Conservation (phyloP, 2,888 invertebrate genomes). For the Acanthosoma haemorrhoidale region DNA sequence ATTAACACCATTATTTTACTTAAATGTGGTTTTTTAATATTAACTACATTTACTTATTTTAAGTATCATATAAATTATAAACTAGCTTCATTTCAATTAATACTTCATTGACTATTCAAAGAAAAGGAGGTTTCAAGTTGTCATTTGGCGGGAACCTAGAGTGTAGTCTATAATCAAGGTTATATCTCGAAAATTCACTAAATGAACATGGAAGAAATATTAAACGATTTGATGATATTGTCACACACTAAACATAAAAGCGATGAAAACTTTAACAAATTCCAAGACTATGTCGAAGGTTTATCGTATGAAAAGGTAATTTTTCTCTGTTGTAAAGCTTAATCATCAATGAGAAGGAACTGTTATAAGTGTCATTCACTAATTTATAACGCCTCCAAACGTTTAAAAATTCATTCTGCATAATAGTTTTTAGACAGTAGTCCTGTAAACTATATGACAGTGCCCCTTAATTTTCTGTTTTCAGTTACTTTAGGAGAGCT, state of each 20-base stretch:
- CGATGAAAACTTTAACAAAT: conserved; percentile 38
- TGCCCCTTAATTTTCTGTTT: too few species aligned
- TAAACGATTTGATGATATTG: conserved; percentile 28
- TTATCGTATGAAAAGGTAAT: conserved; percentile 39
- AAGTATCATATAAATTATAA: too few species aligned
- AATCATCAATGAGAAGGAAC: not conserved
- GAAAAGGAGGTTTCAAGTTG: not conserved
- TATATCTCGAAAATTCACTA: not conserved
- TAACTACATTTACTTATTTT: too few species aligned
- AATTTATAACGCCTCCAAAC: too few species aligned
- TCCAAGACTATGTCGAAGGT: conserved; percentile 40
- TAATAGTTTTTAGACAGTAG: too few species aligned
- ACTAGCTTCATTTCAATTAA: too few species aligned
- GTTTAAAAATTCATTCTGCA: too few species aligned
- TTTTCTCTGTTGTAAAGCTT: not conserved
- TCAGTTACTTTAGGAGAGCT: too few species aligned
- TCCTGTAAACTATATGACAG: too few species aligned
- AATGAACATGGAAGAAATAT: conserved; percentile 16
- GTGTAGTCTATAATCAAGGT: not conserved
- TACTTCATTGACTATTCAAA: too few species aligned
- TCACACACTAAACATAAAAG: conserved; percentile 32
- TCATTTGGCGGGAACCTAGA: not conserved
- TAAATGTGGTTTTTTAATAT: too few species aligned
- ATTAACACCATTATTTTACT: not conserved
- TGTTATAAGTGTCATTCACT: too few species aligned